These are phyloP conservation scores for Rhagophthalmus giganteus DNA, from an alignment of 2,888 invertebrate genomes.

Conservation along the genomic window DNA sequence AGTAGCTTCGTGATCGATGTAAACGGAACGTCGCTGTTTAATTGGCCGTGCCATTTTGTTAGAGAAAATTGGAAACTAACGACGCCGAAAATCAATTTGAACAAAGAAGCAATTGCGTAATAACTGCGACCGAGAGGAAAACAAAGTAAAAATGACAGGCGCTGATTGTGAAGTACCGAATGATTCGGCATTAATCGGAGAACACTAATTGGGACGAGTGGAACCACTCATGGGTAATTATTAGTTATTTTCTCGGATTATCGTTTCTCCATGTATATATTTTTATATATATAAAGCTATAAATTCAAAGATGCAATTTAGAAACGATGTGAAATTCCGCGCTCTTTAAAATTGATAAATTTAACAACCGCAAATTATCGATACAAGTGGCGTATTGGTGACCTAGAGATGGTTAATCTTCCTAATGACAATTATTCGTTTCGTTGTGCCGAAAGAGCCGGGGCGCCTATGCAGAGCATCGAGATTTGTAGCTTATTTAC, in stretches of 20 bases:
- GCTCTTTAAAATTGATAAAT: conserved; percentile 1
- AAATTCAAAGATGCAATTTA: conserved; percentile 13
- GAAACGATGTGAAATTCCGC: conserved; percentile 5
- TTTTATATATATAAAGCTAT: conserved; percentile 12
- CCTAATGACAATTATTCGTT: too few relatives aligned
- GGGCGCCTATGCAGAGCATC: too few relatives aligned
- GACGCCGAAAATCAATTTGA: too few relatives aligned
- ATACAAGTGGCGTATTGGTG: too few relatives aligned
- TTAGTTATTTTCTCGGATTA: conserved; percentile 46
- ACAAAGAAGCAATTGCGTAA: too few relatives aligned
- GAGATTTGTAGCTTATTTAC: too few relatives aligned
- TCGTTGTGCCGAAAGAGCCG: too few relatives aligned
- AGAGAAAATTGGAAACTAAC: too few relatives aligned
- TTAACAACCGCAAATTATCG: too few relatives aligned
- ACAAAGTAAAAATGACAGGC: conserved; percentile 23
- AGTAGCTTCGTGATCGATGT: conserved; percentile 1
- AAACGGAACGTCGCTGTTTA: conserved; percentile 8
- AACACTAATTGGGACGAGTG: conserved; percentile 46
- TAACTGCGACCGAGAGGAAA: too few relatives aligned
- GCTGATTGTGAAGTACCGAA: conserved; percentile 34
- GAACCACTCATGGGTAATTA: conserved; percentile 45
- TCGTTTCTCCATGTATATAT: conserved; percentile 42
- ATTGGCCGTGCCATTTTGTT: too few relatives aligned
- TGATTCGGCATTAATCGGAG: conserved; percentile 46
- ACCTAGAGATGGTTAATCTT: too few relatives aligned